These are phyloP conservation scores for Gymnorhina tibicen DNA, from an alignment of 2,113 vertebrate genomes.

Conservation along the genomic window DNA sequence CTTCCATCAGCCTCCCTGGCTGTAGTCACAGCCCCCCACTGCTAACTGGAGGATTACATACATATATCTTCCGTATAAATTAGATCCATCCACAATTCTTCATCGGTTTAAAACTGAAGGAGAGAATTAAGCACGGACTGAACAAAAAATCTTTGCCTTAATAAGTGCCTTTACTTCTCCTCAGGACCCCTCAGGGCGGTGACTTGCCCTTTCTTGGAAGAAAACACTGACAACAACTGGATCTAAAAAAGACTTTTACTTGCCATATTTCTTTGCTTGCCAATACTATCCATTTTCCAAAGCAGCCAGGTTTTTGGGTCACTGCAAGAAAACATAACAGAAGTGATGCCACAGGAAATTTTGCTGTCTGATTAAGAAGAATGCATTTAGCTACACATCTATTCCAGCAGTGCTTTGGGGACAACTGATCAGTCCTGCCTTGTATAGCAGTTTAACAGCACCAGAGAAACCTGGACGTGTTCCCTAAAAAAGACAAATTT, in stretches of 20 bases:
- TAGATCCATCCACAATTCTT: not conserved
- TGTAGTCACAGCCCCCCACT: not conserved
- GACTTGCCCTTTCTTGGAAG: not conserved
- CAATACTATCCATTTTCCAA: constrained; percentile 50
- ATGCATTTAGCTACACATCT: not conserved
- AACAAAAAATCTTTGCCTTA: not conserved
- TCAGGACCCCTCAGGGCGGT: not conserved
- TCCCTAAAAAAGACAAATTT: not conserved
- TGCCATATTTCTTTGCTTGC: constrained; percentile 46
- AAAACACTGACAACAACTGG: not conserved
- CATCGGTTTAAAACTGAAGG: not conserved
- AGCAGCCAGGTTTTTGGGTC: constrained; percentile 36
- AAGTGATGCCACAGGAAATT: constrained; percentile 21
- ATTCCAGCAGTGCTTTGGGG: not conserved
- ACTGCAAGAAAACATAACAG: constrained; percentile 52
- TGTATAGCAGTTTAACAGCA: not conserved
- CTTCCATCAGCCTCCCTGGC: not conserved
- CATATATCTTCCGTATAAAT: not conserved
- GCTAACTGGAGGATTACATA: not conserved
- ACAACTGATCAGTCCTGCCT: not conserved
- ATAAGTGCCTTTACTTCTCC: not conserved
- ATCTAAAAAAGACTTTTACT: constrained; percentile 37
- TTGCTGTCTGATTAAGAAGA: not conserved
- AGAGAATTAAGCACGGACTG: not conserved
- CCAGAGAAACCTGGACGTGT: not conserved